Evolutionary conservation across 1,140 invertebrate genomes (phyloP).

Genomic region (Drosophila funebris): DNA sequence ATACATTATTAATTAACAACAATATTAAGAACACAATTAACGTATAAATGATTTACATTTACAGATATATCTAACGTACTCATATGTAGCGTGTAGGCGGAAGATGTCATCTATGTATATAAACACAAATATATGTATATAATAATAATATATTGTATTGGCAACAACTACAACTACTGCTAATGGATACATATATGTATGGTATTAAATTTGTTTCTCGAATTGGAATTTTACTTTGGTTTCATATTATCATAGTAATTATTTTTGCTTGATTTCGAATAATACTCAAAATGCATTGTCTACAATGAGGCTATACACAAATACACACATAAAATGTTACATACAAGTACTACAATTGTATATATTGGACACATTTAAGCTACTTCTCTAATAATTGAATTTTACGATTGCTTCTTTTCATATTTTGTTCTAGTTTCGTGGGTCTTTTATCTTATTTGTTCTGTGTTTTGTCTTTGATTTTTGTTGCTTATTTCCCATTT

Average conservation of each 20-base stretch:
- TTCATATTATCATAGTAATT: constrained; percentile 37
- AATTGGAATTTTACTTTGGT: constrained; percentile 64
- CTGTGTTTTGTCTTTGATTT: constrained; percentile 23
- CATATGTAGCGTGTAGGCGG: constrained; percentile 36
- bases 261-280: constrained; percentile 36
- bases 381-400: constrained; percentile 77
- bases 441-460: constrained; percentile 42
- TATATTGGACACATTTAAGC: constrained; percentile 66
- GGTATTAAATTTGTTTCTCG: constrained; percentile 34
- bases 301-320: constrained; percentile 53
- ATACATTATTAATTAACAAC: constrained; percentile 60
- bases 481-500: constrained; percentile 73
- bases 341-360: constrained; percentile 46
- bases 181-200: constrained; percentile 19
- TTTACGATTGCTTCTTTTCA: constrained; percentile 75
- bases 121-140: neutral
- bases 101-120: constrained; percentile 59
- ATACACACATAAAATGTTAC: constrained; percentile 44
- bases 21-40: constrained; percentile 52
- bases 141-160: constrained; percentile 40
- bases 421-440: constrained; percentile 38
- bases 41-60: constrained; percentile 3
- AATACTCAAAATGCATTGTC: constrained; percentile 69
- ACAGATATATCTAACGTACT: constrained; percentile 20
- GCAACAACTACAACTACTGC: constrained; percentile 63